Conservation (phyloP, 2,888 invertebrate species). For the Orchestes rusci region DNA sequence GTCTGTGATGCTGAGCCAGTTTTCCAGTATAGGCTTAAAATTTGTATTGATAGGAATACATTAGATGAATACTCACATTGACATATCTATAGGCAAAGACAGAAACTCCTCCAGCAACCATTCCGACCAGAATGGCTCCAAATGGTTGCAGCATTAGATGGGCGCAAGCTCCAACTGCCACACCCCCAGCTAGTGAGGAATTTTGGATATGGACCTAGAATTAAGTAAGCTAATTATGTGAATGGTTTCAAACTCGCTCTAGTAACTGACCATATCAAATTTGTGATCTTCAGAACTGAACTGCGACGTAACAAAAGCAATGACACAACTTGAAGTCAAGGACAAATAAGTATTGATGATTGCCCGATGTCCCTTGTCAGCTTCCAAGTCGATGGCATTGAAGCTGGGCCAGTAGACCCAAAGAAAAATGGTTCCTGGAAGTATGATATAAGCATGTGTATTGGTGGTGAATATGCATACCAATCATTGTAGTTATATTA, state of each 20-base stretch:
- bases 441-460: too few species aligned
- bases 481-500: conserved; percentile 92
- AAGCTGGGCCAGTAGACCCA: conserved; percentile 99
- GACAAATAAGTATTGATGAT: conserved; percentile 91
- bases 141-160: conserved; percentile 77
- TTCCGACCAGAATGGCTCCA: conserved; percentile 76
- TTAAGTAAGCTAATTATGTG: too few species aligned
- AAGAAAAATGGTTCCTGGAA: conserved; percentile 79
- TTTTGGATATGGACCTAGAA: conserved; percentile 74
- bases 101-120: conserved; percentile 68
- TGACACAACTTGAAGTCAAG: conserved; percentile 72
- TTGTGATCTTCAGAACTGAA: conserved; percentile 65
- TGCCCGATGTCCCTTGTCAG: conserved; percentile 73
- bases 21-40: not conserved
- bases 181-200: conserved; percentile 88
- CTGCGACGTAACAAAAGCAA: conserved; percentile 77
- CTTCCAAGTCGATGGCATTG: conserved; percentile 72
- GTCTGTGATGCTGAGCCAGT: conserved; percentile 52
- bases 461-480: too few species aligned
- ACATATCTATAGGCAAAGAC: conserved; percentile 83
- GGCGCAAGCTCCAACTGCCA: conserved; percentile 80
- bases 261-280: conserved; percentile 72
- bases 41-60: too few species aligned
- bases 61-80: too few species aligned
- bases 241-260: too few species aligned